A percentile compares a stretch with the other conserved stretches of the same genome.
Evolutionary conservation across 2,888 invertebrate species (phyloP).

Genomic region (Philereme transversata): DNA sequence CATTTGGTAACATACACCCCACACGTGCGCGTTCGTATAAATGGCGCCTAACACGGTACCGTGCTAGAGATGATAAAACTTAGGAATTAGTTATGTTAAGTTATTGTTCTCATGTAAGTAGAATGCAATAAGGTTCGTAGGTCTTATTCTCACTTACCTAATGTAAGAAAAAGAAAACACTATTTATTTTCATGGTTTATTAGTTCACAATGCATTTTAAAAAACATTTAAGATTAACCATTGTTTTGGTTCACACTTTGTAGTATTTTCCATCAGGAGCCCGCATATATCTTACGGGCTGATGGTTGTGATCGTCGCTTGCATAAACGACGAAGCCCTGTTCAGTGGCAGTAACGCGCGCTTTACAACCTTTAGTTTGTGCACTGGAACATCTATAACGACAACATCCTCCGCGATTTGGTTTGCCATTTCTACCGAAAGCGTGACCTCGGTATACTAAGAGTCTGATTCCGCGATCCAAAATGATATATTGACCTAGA

Average conservation of each 20-base stretch:
- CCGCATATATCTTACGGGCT: slow-evolving; percentile 10
- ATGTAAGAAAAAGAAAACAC: too few relatives aligned
- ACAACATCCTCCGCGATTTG: neutral
- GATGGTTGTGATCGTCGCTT: slow-evolving; percentile 13
- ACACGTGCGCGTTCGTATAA: too few relatives aligned
- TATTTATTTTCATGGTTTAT: too few relatives aligned
- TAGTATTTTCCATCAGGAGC: slow-evolving; percentile 14
- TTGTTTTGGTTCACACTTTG: slow-evolving; percentile 1
- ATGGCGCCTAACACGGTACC: too few relatives aligned
- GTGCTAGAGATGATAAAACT: too few relatives aligned
- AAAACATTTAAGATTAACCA: too few relatives aligned
- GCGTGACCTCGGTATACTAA: slow-evolving; percentile 16
- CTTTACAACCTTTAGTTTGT: slow-evolving; percentile 15
- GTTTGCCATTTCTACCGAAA: slow-evolving; percentile 13
- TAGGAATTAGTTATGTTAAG: too few relatives aligned
- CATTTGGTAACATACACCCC: too few relatives aligned
- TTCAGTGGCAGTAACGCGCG: slow-evolving; percentile 6
- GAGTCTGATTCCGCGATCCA: slow-evolving; percentile 9
- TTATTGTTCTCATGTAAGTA: too few relatives aligned
- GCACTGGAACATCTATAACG: slow-evolving; percentile 25
- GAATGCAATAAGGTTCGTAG: too few relatives aligned
- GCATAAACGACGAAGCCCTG: slow-evolving; percentile 1
- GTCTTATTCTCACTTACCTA: too few relatives aligned
- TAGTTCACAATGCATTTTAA: too few relatives aligned
- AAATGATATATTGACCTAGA: slow-evolving; percentile 6